Evolutionary conservation across 37 sponge, comb jelly and placozoan genomes (phyloP).

Genomic region (Spongilla lacustris): DNA sequence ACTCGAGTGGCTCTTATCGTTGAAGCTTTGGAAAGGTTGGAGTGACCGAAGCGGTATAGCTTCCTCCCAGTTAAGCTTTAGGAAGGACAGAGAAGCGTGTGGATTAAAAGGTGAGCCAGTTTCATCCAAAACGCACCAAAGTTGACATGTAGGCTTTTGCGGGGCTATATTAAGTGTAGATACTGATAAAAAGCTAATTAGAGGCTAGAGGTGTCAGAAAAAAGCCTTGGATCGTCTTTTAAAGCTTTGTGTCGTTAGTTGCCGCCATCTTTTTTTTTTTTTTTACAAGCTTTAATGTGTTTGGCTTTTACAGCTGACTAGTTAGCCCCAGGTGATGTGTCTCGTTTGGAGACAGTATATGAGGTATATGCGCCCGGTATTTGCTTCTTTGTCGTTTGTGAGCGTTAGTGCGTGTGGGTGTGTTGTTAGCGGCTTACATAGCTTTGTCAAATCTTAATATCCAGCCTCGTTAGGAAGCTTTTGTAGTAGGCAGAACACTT

Average conservation of each 20-base stretch:
- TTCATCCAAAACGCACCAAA: neutral
- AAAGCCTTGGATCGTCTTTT: slow-evolving; percentile 1
- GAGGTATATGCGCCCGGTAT: neutral
- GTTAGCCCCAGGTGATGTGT: neutral
- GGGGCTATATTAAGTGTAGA: neutral
- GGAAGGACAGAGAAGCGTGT: neutral
- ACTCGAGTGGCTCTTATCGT: neutral
- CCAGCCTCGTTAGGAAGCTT: neutral
- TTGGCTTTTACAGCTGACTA: neutral
- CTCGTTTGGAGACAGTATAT: neutral
- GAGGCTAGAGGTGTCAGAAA: neutral
- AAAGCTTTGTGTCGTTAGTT: neutral
- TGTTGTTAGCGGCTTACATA: neutral
- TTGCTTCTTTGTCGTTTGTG: neutral
- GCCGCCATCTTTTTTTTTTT: neutral
- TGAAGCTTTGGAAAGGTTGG: neutral
- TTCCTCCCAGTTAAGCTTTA: neutral
- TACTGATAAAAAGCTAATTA: neutral
- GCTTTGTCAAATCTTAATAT: neutral
- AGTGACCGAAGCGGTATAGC: neutral
- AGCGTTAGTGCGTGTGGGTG: neutral
- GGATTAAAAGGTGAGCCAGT: neutral
- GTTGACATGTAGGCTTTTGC: neutral
- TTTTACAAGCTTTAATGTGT: neutral
- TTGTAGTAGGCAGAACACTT: neutral